A percentile compares a stretch with the other conserved stretches of the same genome.
phyloP scores from a whole-genome alignment of 2,888 invertebrate genomes.

The Plebejus melissa region DNA sequence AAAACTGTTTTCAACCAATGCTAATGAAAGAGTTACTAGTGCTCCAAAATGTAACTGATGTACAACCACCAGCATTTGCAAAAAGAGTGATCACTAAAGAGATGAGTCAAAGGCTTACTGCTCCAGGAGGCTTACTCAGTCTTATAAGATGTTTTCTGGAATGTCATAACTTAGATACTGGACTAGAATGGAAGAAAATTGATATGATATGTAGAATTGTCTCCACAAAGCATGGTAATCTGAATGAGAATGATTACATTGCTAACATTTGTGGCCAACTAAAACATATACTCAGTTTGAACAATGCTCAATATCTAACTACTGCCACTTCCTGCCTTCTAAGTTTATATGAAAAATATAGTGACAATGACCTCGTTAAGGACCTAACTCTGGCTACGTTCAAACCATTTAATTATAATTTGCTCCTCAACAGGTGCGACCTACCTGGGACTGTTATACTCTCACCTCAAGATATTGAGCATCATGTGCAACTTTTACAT shows the following conservation, averaged over 20 bases:
- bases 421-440: constrained; percentile 41
- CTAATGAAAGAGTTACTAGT: constrained; percentile 85
- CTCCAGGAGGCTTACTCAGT: constrained; percentile 81
- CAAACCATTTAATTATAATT: constrained; percentile 49
- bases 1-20: constrained; percentile 78
- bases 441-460: constrained; percentile 60
- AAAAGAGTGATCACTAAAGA: constrained; percentile 79
- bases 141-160: constrained; percentile 83
- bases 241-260: constrained; percentile 71
- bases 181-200: constrained; percentile 83
- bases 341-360: constrained; percentile 71
- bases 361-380: constrained; percentile 55
- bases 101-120: constrained; percentile 78
- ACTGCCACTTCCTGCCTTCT: constrained; percentile 79
- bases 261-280: constrained; percentile 75
- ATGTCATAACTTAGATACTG: constrained; percentile 72
- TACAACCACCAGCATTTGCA: constrained; percentile 81
- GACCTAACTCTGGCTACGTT: constrained; percentile 50
- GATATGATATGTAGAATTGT: constrained; percentile 83
- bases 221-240: constrained; percentile 71
- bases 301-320: constrained; percentile 62
- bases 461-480: constrained; percentile 59
- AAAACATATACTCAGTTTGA: constrained; percentile 61
- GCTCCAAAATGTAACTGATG: constrained; percentile 74
- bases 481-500: constrained; percentile 58